Base-by-base conservation (phyloP, 1,140 invertebrate genomes). In the Microplitis mediator region DNA sequence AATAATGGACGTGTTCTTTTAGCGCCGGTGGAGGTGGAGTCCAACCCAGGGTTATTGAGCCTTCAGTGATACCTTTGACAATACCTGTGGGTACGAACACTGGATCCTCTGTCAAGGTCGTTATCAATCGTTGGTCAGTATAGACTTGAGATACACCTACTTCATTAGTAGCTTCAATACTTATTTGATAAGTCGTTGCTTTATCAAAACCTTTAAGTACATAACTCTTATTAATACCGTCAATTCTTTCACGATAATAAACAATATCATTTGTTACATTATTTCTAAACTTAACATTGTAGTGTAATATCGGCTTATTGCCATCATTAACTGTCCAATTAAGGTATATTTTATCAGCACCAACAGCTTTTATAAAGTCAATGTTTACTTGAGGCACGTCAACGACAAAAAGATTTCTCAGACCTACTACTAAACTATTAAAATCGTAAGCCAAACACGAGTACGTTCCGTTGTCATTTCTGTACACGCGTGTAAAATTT, bases 281-380 rank as follows among this genome's bases (percentile, higher is more conserved):
- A 84, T 90, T 86, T 81, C 89, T 88, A 72, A 90, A 90, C 77
- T 90, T 89, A 6, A 94, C 87, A 56, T 88, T 88, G 79, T 94
- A 95, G 23, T 88, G 84, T 71, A 88, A 86, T 23, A 94, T 89
- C 0, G 91, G 90, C 56, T 90, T 90, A 80, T 95, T 95, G 73
- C 93, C 93, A 71, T 93, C 90, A 66, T 92, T 90, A 0, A 94
- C 86, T 0, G 94, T 95, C 94, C 94, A 96, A 82, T 95, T 95
- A 0, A 95, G 78, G 81, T 90, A 96, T 60, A 96, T 91, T 82
- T 92, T 91, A 11, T 89, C 88, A 11, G 90, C 89, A 32, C 92
- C 93, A 4, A 95, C 92, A 0, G 93, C 90, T 82, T 93, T 94
- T 1, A 93, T 90, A 66, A 90, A 91, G 79, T 94, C 92, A 70